Evolutionary conservation across 2,113 vertebrate genomes (phyloP).

Genomic region (Hiodon tergisus): DNA sequence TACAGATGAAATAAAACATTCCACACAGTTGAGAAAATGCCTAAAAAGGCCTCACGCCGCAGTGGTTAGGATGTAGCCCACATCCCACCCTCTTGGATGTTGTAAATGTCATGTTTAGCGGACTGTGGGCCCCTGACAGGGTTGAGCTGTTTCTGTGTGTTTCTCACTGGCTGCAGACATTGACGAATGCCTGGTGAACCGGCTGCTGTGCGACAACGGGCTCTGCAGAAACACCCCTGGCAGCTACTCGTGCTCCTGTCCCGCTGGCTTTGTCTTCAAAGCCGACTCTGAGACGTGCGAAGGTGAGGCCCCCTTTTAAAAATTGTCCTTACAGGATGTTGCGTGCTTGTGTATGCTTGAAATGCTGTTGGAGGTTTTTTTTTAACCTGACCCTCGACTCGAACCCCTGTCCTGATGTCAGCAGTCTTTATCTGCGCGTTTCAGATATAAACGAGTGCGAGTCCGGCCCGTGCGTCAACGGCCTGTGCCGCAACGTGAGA

Average conservation of each 20-base stretch:
- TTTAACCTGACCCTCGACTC: background rate
- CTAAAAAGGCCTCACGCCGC: too few relatives aligned
- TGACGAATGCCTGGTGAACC: slow-evolving; percentile 84
- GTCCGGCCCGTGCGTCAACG: slow-evolving; percentile 87
- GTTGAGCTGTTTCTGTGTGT: background rate
- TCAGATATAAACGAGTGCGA: slow-evolving; percentile 89
- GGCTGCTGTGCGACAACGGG: slow-evolving; percentile 87
- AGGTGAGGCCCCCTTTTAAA: slow-evolving; percentile 55
- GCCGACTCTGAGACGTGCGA: slow-evolving; percentile 84
- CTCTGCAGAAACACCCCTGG: slow-evolving; percentile 94
- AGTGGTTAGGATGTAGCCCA: too few relatives aligned
- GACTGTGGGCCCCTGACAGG: background rate
- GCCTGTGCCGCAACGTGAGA: slow-evolving; percentile 77
- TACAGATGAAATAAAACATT: too few relatives aligned
- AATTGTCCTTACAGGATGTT: background rate
- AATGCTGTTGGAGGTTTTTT: background rate
- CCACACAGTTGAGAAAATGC: too few relatives aligned
- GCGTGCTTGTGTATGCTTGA: background rate
- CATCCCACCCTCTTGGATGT: too few relatives aligned
- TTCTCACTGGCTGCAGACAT: slow-evolving; percentile 66
- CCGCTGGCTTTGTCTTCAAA: slow-evolving; percentile 80
- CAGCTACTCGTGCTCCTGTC: slow-evolving; percentile 89
- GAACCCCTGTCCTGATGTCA: background rate
- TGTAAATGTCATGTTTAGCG: background rate
- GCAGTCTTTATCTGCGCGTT: slow-evolving; percentile 35